Evolutionary conservation across 2,113 vertebrate species (phyloP).

Genomic region (Xyliphius kryptos): DNA sequence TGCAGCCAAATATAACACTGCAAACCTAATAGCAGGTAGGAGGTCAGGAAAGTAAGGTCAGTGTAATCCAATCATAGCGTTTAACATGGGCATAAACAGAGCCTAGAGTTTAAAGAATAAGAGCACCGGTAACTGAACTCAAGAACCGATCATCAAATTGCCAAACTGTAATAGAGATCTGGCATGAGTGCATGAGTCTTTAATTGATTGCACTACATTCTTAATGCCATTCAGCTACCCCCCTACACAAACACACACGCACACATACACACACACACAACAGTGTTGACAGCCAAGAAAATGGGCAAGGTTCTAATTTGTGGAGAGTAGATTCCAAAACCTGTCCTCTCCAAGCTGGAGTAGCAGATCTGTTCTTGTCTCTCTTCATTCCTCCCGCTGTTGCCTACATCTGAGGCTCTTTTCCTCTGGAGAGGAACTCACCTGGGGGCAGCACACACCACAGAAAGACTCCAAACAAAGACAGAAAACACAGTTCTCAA

Average conservation of each 20-base stretch:
- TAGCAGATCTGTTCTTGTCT: background rate
- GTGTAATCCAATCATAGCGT: constrained; percentile 20
- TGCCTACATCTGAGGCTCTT: constrained; percentile 13
- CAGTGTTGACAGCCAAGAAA: constrained; percentile 22
- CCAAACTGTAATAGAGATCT: constrained; percentile 17
- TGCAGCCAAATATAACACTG: constrained; percentile 8
- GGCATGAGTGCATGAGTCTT: constrained; percentile 21
- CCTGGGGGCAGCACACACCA: background rate
- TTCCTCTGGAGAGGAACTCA: constrained; percentile 5
- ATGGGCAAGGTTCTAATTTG: constrained; percentile 32
- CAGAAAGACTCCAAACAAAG: background rate
- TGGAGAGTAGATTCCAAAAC: constrained; percentile 23
- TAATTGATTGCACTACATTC: constrained; percentile 33
- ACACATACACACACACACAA: constrained; percentile 17
- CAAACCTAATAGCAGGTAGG: background rate
- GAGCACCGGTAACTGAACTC: constrained; percentile 4
- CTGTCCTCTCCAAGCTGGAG: constrained; percentile 23
- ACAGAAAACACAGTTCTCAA: constrained; percentile 1
- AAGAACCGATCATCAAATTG: constrained; percentile 8
- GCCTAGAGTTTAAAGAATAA: constrained; percentile 2
- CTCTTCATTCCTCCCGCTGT: background rate
- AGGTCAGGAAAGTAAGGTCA: background rate
- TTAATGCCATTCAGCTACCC: constrained; percentile 26
- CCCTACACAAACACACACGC: constrained; percentile 13
- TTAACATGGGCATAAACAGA: constrained; percentile 2